Evolutionary conservation across 2,888 invertebrate genomes (phyloP).

Genomic region (Proisotoma minuta): DNA sequence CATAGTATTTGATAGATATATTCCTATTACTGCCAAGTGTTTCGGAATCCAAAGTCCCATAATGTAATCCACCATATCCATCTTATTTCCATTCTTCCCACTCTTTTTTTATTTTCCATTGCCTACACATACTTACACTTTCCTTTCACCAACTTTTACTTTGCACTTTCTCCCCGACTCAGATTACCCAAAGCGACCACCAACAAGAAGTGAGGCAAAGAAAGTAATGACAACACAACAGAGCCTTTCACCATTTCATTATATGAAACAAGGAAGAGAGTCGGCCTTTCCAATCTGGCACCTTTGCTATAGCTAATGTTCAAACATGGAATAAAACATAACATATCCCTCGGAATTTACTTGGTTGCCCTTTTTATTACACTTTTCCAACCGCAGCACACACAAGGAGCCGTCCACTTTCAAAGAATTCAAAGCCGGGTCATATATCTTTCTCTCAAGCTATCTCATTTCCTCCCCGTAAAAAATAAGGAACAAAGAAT

Average conservation of each 20-base stretch:
- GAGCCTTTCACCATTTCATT: too few relatives aligned
- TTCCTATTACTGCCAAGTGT: neutral
- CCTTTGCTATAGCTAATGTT: neutral
- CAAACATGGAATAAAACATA: neutral
- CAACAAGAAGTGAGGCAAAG: too few relatives aligned
- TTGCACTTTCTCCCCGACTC: neutral
- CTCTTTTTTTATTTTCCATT: constrained; percentile 5
- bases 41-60: constrained; percentile 2
- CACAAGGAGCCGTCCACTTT: neutral
- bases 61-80: constrained; percentile 1
- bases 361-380: constrained; percentile 2
- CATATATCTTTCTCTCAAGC: constrained; percentile 1
- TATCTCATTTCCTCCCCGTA: constrained; percentile 4
- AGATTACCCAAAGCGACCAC: too few relatives aligned
- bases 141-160: neutral
- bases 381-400: neutral
- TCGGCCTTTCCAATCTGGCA: constrained; percentile 14
- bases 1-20: too few relatives aligned
- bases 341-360: neutral
- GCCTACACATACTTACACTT: neutral
- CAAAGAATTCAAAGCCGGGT: neutral
- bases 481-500: constrained; percentile 5
- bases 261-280: too few relatives aligned
- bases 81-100: constrained; percentile 5
- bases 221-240: too few relatives aligned